phyloP scores from a whole-genome alignment of 2,888 invertebrate genomes.

The Stenotaenia linearis region DNA sequence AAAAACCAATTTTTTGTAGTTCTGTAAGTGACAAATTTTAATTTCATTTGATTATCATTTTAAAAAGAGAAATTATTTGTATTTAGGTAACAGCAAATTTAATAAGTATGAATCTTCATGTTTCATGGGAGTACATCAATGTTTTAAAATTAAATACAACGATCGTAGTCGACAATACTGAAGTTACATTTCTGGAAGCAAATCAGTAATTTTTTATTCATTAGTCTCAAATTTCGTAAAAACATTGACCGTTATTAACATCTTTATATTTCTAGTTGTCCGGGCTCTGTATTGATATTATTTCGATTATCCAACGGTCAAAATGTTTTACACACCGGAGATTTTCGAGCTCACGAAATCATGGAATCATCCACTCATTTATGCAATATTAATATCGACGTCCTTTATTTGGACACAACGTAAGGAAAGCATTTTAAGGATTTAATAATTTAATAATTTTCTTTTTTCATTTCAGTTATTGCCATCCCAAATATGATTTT shows the following conservation, averaged over 20 bases:
- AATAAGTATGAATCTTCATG: constrained; percentile 57
- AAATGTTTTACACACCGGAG: constrained; percentile 66
- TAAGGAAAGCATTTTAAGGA: too few relatives aligned
- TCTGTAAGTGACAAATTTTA: too few relatives aligned
- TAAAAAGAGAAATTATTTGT: neutral
- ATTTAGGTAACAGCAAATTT: constrained; percentile 56
- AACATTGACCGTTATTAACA: neutral
- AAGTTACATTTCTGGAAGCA: constrained; percentile 65
- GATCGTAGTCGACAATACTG: constrained; percentile 54
- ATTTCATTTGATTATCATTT: too few relatives aligned
- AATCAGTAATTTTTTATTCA: constrained; percentile 74
- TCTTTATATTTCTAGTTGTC: constrained; percentile 64
- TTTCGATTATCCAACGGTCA: constrained; percentile 60
- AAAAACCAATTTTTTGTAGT: constrained; percentile 61
- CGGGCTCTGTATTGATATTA: constrained; percentile 68
- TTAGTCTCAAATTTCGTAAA: too few relatives aligned
- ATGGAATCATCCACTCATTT: constrained; percentile 64
- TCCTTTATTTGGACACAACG: constrained; percentile 70
- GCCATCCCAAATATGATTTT: constrained; percentile 60
- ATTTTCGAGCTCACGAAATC: constrained; percentile 61
- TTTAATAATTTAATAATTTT: too few relatives aligned
- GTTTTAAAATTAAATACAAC: constrained; percentile 55
- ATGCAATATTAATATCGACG: constrained; percentile 57
- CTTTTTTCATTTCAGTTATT: constrained; percentile 53
- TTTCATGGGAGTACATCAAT: constrained; percentile 54